phyloP scores from a whole-genome alignment of 2,797 vertebrate genomes.

The Iguana delicatissima region DNA sequence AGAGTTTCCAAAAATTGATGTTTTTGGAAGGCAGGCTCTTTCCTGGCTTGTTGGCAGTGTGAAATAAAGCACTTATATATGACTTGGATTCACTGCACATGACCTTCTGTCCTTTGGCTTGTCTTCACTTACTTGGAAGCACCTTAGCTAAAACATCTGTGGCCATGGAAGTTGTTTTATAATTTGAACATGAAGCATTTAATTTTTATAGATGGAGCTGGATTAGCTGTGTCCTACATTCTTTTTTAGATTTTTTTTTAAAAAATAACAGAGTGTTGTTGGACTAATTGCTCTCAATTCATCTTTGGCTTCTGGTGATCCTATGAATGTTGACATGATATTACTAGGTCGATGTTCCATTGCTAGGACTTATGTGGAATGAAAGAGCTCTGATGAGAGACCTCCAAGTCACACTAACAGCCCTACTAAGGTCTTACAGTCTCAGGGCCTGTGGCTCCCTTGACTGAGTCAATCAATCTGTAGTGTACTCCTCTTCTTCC shows the following conservation, averaged over 20 bases:
- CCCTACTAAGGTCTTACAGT: no score
- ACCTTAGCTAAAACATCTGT: constrained; percentile 67
- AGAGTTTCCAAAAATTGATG: not conserved
- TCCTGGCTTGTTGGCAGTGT: constrained; percentile 24
- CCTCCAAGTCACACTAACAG: no score
- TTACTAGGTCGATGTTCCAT: no score
- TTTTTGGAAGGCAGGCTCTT: constrained; percentile 10
- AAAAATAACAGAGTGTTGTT: not conserved
- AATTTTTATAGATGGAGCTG: constrained; percentile 10
- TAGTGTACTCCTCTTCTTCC: no score
- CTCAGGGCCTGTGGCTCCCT: no score
- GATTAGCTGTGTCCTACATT: not conserved
- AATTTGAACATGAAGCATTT: constrained; percentile 43
- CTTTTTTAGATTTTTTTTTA: not conserved
- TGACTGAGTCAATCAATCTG: no score
- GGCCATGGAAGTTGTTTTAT: constrained; percentile 40
- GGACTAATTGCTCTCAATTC: not conserved
- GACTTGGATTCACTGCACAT: constrained; percentile 62
- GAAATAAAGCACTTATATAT: constrained; percentile 64
- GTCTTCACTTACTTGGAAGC: constrained; percentile 62
- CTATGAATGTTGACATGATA: no score
- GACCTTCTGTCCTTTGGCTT: constrained; percentile 72
- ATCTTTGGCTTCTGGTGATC: no score
- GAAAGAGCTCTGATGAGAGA: no score
- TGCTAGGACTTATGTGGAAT: no score